Percentiles rank a stretch among this genome's conserved stretches.
Evolutionary conservation across 1,140 invertebrate species (phyloP).

Genomic region (Halictus rubicundus): DNA sequence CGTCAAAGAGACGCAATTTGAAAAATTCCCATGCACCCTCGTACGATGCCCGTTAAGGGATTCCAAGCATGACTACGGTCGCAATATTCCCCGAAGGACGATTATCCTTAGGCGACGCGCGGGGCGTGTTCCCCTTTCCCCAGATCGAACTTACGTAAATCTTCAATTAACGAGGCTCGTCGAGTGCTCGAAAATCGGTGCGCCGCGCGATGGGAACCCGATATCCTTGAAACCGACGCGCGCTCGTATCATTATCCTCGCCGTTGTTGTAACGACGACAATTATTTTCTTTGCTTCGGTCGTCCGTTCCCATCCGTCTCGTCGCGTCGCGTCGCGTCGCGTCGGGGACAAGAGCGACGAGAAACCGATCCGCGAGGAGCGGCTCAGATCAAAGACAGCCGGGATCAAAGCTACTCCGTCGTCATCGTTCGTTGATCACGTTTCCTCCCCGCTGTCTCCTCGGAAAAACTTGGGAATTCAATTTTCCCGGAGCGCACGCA

Average conservation of each 20-base stretch:
- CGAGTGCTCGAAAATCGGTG: slow-evolving; percentile 28
- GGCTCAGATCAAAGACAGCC: slow-evolving; percentile 41
- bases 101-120: slow-evolving; percentile 6
- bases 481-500: slow-evolving; percentile 12
- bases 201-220: slow-evolving; percentile 27
- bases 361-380: slow-evolving; percentile 34
- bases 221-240: slow-evolving; percentile 49
- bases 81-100: slow-evolving; percentile 24
- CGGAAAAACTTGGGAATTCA: slow-evolving; percentile 30
- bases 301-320: background rate
- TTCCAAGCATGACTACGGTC: slow-evolving; percentile 5
- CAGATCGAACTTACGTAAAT: slow-evolving; percentile 18
- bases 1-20: background rate
- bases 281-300: slow-evolving; percentile 36
- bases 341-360: background rate
- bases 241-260: slow-evolving; percentile 37
- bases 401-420: slow-evolving; percentile 43
- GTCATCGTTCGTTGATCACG: slow-evolving; percentile 46
- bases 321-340: background rate
- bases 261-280: slow-evolving; percentile 46
- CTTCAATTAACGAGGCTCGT: slow-evolving; percentile 25
- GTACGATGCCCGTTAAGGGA: background rate
- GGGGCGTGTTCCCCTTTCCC: background rate
- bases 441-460: background rate
- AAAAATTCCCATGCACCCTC: background rate